These are phyloP conservation scores for Vidua macroura DNA, from an alignment of 2,113 vertebrate species.

Conservation along the genomic window DNA sequence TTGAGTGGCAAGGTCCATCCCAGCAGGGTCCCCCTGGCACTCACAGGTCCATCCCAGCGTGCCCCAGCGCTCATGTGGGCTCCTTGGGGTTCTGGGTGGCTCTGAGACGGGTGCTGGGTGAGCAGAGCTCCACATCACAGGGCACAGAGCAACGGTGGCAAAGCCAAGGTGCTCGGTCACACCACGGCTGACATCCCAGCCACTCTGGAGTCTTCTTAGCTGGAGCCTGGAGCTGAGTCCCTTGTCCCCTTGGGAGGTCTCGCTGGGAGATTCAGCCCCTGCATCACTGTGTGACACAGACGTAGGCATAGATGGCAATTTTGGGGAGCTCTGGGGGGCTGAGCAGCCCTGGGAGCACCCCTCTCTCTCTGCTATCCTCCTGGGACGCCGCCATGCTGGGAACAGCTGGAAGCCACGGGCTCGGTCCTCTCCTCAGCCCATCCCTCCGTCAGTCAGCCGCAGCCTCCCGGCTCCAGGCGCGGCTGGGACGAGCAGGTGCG, in stretches of 20 bases:
- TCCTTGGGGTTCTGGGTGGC: background rate
- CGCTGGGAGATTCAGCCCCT: background rate
- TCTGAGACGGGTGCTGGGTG: background rate
- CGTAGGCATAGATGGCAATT: background rate
- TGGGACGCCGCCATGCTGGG: accelerated
- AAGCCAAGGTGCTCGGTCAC: background rate
- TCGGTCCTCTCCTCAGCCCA: background rate
- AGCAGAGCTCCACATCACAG: background rate
- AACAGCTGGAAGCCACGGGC: background rate
- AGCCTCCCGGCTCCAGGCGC: accelerated
- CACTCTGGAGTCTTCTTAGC: background rate
- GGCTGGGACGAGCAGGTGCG: background rate
- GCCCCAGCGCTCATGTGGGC: accelerated
- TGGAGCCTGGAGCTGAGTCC: background rate
- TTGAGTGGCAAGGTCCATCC: background rate
- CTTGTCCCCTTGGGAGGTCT: background rate
- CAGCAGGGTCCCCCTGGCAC: accelerated
- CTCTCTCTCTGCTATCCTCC: background rate
- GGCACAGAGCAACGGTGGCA: background rate
- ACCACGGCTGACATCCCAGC: background rate
- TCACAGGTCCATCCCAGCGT: accelerated
- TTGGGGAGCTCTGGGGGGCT: background rate
- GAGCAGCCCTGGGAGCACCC: background rate
- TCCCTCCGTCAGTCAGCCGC: background rate
- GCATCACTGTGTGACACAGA: background rate